These are phyloP conservation scores for Pongo abelii DNA, from an alignment of 2,113 vertebrate genomes.

Conservation along the genomic window DNA sequence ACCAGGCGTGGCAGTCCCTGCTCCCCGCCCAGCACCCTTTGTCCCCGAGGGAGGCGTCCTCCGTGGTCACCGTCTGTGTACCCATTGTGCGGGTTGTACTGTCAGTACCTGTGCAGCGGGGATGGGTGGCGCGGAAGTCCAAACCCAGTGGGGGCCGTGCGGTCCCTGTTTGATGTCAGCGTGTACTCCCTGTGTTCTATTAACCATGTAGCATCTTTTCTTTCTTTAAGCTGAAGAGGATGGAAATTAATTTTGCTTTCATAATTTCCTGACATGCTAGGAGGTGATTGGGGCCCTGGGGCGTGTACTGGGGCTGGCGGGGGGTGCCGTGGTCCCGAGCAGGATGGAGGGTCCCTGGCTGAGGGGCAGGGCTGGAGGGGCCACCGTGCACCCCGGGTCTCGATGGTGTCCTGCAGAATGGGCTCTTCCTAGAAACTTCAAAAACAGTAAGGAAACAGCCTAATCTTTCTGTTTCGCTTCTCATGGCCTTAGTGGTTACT, in stretches of 20 bases:
- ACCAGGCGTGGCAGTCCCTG: neutral
- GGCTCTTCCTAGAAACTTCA: neutral
- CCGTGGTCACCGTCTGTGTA: neutral
- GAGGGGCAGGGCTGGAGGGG: neutral
- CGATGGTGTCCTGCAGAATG: accelerated
- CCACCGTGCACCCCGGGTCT: accelerated
- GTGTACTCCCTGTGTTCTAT: neutral
- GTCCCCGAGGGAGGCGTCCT: neutral
- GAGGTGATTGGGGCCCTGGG: neutral
- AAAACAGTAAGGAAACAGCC: accelerated
- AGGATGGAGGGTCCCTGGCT: accelerated
- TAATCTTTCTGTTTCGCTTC: accelerated
- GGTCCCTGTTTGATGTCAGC: neutral
- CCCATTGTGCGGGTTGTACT: too few relatives aligned
- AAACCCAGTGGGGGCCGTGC: neutral
- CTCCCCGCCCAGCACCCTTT: neutral
- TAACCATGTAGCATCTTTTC: neutral
- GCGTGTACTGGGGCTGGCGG: neutral
- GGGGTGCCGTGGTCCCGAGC: neutral
- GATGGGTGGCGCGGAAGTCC: neutral
- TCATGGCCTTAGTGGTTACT: neutral
- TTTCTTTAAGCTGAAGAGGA: neutral
- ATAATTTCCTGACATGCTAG: neutral
- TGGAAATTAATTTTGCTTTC: neutral
- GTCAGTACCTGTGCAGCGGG: too few relatives aligned